A percentile compares a stretch with the other conserved stretches of the same genome.
Conservation (phyloP, 2,113 vertebrate species). For the Dromaius novaehollandiae region DNA sequence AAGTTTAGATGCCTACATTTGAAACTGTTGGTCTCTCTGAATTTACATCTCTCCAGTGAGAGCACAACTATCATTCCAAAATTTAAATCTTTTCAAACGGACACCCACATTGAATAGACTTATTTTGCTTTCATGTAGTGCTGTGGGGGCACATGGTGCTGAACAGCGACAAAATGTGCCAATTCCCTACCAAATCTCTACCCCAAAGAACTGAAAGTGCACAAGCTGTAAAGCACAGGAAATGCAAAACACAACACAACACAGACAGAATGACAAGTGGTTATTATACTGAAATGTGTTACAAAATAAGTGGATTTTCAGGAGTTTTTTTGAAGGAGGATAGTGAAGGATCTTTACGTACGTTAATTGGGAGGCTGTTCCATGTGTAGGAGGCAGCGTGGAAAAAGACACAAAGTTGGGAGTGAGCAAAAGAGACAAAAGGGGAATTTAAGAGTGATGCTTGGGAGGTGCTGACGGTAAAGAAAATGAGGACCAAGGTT, state of each 20-base stretch:
- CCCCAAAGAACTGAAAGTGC: slow-evolving; percentile 19
- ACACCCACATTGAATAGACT: background rate
- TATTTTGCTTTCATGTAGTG: background rate
- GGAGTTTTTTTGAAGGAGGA: slow-evolving; percentile 61
- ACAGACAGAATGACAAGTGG: slow-evolving; percentile 62
- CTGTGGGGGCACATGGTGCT: background rate
- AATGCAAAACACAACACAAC: slow-evolving; percentile 63
- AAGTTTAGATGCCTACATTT: background rate
- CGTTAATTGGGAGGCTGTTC: slow-evolving; percentile 74
- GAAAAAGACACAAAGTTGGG: slow-evolving; percentile 76
- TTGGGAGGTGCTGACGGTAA: slow-evolving; percentile 52
- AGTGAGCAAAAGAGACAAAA: slow-evolving; percentile 75
- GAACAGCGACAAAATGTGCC: background rate
- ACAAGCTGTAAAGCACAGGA: slow-evolving; percentile 52
- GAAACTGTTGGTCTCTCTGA: background rate
- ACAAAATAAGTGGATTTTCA: slow-evolving; percentile 62
- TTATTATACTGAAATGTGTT: slow-evolving; percentile 55
- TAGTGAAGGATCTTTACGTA: slow-evolving; percentile 73
- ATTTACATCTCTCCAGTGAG: background rate
- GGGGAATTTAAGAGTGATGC: slow-evolving; percentile 56
- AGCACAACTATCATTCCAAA: background rate
- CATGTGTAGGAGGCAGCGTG: slow-evolving; percentile 76
- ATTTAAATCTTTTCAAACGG: background rate
- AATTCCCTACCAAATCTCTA: background rate
- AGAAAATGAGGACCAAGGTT: slow-evolving; percentile 48